A percentile compares a stretch with the other conserved stretches of the same genome.
Conservation (phyloP, 2,888 invertebrate species). For the Dromius quadrimaculatus region DNA sequence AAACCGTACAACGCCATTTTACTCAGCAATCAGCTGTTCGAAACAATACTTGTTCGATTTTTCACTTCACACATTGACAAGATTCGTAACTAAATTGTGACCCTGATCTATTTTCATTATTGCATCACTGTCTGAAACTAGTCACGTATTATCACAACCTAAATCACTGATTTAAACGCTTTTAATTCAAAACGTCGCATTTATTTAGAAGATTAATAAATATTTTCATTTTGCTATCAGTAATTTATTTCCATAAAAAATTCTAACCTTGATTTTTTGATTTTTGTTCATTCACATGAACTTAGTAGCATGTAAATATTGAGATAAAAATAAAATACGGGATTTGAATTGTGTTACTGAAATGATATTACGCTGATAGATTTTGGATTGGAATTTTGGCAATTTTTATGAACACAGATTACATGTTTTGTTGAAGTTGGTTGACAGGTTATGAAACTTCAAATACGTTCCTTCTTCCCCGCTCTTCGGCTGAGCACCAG, state of each 20-base stretch:
- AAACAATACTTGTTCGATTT: conserved; percentile 52
- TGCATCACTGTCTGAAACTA: conserved; percentile 34
- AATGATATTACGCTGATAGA: background rate
- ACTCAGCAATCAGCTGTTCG: conserved; percentile 63
- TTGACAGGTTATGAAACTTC: conserved; percentile 14
- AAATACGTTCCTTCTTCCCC: conserved; percentile 4
- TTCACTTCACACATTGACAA: conserved; percentile 41
- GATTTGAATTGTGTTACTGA: background rate
- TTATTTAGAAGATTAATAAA: background rate
- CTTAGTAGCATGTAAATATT: background rate
- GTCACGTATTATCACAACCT: conserved; percentile 5
- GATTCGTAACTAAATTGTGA: conserved; percentile 46
- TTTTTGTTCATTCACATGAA: conserved; percentile 6
- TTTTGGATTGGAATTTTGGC: background rate
- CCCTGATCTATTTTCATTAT: conserved; percentile 50
- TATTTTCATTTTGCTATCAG: too few species aligned
- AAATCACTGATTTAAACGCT: too few species aligned
- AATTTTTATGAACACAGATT: background rate
- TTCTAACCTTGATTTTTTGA: conserved; percentile 4
- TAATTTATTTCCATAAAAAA: background rate
- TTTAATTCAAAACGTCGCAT: background rate
- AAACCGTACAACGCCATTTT: conserved; percentile 63
- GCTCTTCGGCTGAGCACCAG: background rate
- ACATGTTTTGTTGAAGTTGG: background rate
- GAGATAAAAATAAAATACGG: background rate